Conservation (phyloP, 92 coral and sea anemone genomes). For the Desmophyllum pertusum region DNA sequence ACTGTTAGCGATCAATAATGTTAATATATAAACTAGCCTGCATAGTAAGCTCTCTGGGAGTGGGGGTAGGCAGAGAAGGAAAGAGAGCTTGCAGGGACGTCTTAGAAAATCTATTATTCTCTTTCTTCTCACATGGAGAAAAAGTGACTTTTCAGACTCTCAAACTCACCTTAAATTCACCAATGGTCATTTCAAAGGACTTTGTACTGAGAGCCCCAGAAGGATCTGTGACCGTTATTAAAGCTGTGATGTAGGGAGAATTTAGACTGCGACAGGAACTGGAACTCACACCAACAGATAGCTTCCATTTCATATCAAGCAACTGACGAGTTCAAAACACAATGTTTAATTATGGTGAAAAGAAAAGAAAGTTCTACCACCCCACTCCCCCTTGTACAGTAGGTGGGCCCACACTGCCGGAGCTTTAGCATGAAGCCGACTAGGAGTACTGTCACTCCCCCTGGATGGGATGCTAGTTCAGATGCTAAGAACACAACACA, state of each 20-base stretch:
- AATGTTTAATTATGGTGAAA: background rate
- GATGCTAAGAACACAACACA: no score
- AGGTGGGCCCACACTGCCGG: no score
- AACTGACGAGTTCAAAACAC: constrained; percentile 53
- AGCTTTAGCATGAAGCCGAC: no score
- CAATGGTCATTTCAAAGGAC: constrained; percentile 90
- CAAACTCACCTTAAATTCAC: constrained; percentile 89
- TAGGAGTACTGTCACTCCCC: no score
- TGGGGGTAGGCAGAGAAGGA: no score
- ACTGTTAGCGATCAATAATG: background rate
- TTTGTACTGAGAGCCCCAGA: constrained; percentile 76
- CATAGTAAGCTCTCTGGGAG: no score
- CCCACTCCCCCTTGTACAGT: background rate
- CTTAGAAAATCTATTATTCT: no score
- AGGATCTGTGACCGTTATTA: constrained; percentile 83
- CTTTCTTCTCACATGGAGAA: background rate
- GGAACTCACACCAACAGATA: constrained; percentile 96
- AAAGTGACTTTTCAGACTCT: background rate
- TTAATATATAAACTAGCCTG: background rate
- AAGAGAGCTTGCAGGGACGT: no score
- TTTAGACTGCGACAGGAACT: constrained; percentile 90
- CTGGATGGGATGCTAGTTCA: no score
- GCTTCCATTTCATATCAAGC: constrained; percentile 92
- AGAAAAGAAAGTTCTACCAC: background rate
- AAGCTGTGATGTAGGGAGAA: constrained; percentile 86